phyloP scores from a whole-genome alignment of 2,113 vertebrate species.

The Onychostoma macrolepis region DNA sequence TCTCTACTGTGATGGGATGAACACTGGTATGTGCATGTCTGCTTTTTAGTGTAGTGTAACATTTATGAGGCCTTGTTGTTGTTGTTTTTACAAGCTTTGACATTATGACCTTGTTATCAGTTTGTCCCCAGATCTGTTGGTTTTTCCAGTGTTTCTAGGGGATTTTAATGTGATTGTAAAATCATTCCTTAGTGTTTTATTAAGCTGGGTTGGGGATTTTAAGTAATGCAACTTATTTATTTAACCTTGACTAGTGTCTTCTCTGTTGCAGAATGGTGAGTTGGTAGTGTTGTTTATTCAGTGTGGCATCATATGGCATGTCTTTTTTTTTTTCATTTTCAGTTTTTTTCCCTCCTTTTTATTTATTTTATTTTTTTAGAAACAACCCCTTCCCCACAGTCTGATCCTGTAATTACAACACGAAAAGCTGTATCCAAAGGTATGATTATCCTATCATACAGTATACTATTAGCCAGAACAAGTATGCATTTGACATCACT shows the following conservation, averaged over 20 bases:
- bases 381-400: background rate
- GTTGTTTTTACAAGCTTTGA: background rate
- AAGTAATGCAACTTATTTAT: background rate
- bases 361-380: conserved; percentile 39
- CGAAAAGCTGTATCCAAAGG: conserved; percentile 24
- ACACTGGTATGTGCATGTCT: conserved; percentile 67
- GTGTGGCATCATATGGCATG: background rate
- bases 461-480: background rate
- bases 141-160: background rate
- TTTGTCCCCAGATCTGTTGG: background rate
- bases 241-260: conserved; percentile 1
- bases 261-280: background rate
- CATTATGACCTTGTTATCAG: conserved; percentile 59
- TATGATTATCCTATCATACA: background rate
- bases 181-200: background rate
- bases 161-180: background rate
- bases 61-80: background rate
- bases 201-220: background rate
- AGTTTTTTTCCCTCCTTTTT: background rate
- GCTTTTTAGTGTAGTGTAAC: conserved; percentile 13
- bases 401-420: background rate
- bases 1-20: conserved; percentile 60
- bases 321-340: conserved; percentile 1
- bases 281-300: background rate
- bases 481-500: background rate